A percentile compares a stretch with the other conserved stretches of the same genome.
phyloP scores from a whole-genome alignment of 1,140 invertebrate species.

The Luehdorfia chinensis region DNA sequence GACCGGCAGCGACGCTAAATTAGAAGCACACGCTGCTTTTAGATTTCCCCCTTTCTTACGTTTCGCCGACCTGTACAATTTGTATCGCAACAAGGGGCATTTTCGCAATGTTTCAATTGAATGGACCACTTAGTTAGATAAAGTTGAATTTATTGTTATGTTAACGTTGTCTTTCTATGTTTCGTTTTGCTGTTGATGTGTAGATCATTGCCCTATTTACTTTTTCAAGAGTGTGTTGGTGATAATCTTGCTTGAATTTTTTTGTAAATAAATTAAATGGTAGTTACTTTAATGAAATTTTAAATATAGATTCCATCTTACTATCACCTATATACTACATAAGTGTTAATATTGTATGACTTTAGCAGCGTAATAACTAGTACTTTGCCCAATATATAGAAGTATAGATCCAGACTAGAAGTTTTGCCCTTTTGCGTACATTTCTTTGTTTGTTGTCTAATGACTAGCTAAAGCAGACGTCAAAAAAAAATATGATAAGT shows the following conservation, averaged over 20 bases:
- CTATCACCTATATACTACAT: no score
- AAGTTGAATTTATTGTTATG: conserved; percentile 18
- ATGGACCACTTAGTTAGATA: conserved; percentile 55
- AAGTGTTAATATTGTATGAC: no score
- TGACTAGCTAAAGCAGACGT: conserved; percentile 17
- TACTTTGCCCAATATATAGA: no score
- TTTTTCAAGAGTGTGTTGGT: no score
- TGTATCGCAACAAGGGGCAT: conserved; percentile 58
- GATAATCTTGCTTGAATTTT: no score
- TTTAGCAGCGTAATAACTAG: no score
- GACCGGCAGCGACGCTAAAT: conserved; percentile 49
- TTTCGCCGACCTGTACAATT: conserved; percentile 57
- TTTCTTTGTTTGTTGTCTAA: conserved; percentile 6
- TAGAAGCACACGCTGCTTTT: conserved; percentile 50
- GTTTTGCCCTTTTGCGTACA: not conserved
- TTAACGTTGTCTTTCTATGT: conserved; percentile 10
- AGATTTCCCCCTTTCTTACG: conserved; percentile 61
- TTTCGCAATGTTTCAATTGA: conserved; percentile 70
- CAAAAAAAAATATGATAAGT: conserved; percentile 19
- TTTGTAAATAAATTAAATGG: no score
- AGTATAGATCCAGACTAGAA: no score
- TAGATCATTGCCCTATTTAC: conserved; percentile 1
- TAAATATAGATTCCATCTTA: no score
- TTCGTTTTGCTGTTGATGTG: not conserved
- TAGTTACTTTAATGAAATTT: no score